These are phyloP conservation scores for Phocoena sinus DNA, from an alignment of 2,113 vertebrate genomes.

Conservation along the genomic window DNA sequence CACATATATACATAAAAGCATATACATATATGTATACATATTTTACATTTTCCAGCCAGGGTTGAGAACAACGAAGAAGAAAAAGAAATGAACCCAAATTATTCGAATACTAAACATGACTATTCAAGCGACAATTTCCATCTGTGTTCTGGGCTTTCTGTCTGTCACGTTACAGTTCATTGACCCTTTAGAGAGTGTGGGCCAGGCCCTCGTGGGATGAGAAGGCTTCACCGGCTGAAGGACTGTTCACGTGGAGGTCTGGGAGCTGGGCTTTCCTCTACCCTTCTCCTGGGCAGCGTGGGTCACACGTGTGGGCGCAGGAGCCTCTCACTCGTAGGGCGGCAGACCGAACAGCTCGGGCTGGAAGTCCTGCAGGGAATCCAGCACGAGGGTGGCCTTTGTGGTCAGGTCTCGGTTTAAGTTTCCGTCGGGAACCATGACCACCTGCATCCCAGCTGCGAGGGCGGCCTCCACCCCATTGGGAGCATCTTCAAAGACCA, in stretches of 20 bases:
- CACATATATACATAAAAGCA: background rate
- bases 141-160: background rate
- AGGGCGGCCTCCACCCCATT: slow-evolving; percentile 88
- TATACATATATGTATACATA: background rate
- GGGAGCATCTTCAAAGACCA: slow-evolving; percentile 95
- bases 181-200: fast-evolving
- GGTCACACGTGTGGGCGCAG: background rate
- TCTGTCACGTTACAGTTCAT: fast-evolving
- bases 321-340: slow-evolving; percentile 77
- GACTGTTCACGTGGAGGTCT: fast-evolving
- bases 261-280: fast-evolving
- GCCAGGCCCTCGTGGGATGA: fast-evolving
- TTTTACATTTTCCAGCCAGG: background rate
- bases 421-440: slow-evolving; percentile 92
- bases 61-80: background rate
- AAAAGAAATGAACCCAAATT: background rate
- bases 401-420: slow-evolving; percentile 81
- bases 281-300: background rate
- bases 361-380: slow-evolving; percentile 87
- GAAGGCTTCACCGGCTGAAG: no score
- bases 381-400: slow-evolving; percentile 84
- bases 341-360: slow-evolving; percentile 92
- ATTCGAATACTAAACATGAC: background rate
- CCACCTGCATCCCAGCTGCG: slow-evolving; percentile 92
- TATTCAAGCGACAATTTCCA: no score